These are phyloP conservation scores for Mimumesa dahlbomi DNA, from an alignment of 2,888 invertebrate genomes.

Conservation along the genomic window DNA sequence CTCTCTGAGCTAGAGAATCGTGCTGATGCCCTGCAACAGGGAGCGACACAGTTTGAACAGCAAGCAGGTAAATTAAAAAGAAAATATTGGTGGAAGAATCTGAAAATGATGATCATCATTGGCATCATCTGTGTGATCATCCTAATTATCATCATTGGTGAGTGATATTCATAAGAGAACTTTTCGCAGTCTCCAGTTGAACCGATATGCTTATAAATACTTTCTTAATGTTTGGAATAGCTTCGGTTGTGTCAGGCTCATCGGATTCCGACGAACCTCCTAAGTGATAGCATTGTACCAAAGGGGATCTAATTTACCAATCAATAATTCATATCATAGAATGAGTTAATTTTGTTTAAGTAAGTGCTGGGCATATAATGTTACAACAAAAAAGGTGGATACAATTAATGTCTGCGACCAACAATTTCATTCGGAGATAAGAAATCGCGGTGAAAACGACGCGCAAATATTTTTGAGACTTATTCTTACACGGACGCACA, in stretches of 20 bases:
- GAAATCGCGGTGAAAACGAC: conserved; percentile 1
- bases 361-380: conserved; percentile 24
- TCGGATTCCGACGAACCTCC: conserved; percentile 30
- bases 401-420: conserved; percentile 10
- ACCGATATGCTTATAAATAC: conserved; percentile 4
- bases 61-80: conserved; percentile 98
- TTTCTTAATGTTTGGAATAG: conserved; percentile 52
- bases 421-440: neutral
- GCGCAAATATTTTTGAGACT: conserved; percentile 60
- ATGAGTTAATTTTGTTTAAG: conserved; percentile 19
- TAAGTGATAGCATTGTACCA: conserved; percentile 41
- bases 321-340: conserved; percentile 34
- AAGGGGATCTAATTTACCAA: conserved; percentile 30
- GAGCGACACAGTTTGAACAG: conserved; percentile 97
- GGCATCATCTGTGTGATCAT: conserved; percentile 91
- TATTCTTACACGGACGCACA: conserved; percentile 55
- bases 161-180: conserved; percentile 78
- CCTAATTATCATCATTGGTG: conserved; percentile 93
- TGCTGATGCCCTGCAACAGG: conserved; percentile 96
- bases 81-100: conserved; percentile 98
- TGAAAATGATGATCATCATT: conserved; percentile 97
- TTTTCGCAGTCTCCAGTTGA: neutral
- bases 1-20: conserved; percentile 96
- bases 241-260: conserved; percentile 63
- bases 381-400: conserved; percentile 15